Base-by-base conservation (phyloP, 2,888 invertebrate species). In the Drosophila cracens region DNA sequence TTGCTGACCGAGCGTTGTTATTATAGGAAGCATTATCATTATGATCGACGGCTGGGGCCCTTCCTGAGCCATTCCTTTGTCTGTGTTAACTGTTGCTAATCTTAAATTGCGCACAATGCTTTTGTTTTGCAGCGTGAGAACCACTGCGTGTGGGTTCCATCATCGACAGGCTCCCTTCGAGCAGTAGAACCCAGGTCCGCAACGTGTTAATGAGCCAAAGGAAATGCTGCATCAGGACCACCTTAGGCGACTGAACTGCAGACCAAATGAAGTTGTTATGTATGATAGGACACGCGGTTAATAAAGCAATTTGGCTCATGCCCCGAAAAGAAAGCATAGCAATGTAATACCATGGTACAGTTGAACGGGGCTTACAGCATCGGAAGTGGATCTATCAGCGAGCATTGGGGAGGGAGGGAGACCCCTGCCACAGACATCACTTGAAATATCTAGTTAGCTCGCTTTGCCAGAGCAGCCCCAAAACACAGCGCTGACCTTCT, bases 101-200 rank as follows among this genome's bases (percentile, higher is more conserved):
- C 90, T 88, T 83, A 82, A 88, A 88, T 88, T 88, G 79, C 76
- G 49, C 59, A 56, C 71, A 59, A 71, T 70, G 68, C 71, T 51
- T 68, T 80, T 74, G 77, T 82, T 61, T 69, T 63, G 71, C 69
- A 87, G 85, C 92, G 91, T 91, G 91, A 91, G 91, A 91, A 92
- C 87, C 90, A 76, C 85, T 86, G 92, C 87, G 92, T 92, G 91
- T 92, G 91, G 89, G 68, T 90, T 89, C 87, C 74, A 62, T 75
- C 68, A 54, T 27, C 66, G 77, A 60, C 69, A 70, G 60, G 21
- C 18, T 16, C 34, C 27, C 33, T 13, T 27, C n/a, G 34, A 34
- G 36, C 6, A 54, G 54, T 31, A 46, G 13, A 29, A 3, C 38
- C 43, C n/a, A 43, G 54, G 33, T 46, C 27, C 66, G 53, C 57